Evolutionary conservation across 2,797 vertebrate species (phyloP), one percentile per base, ranked within the genome.

Genomic region (Ctenopoma multispine): DNA sequence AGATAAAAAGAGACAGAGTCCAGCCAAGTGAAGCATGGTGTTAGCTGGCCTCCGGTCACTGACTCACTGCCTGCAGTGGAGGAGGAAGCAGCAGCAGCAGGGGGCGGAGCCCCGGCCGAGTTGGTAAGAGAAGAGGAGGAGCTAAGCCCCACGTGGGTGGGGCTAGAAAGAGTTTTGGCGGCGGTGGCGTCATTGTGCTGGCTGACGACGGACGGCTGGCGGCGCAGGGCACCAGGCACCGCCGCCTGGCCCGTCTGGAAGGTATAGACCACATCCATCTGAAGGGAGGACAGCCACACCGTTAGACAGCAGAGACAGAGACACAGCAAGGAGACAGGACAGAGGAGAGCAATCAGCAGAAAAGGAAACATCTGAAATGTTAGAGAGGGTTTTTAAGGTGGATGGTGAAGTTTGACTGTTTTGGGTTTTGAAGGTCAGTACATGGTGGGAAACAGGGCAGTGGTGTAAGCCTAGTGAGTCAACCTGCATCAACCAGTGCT

Each of bases 231-330:
- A 84, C 96, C 96, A 68, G 98, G 96, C 93, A 97, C 96, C 68
- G 96, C 90, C 77, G 96, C 93, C 93, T 95, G 96, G 93, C 96
- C 96, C 89, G 96, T 96, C 97, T 99, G 98, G 97, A 99, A 99
- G 95, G 96, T 97, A 95, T 98, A 98, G 95, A 99, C 96, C 95
- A 99, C 97, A 93, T 98, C 97, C 95, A 99, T 99, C 98, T 99
- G 96, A 86, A 87, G 88, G 92, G 95, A 94, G 96, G 95, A 96
- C 93, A 95, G 96, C 93, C 79, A 87, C 51, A 82, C 15, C 20
- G 72, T 90, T 89, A 93, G 91, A 87, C 4, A 86, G 85, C 63
- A 64, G 58, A 82, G 69, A 58, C 11, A 63, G 34, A 60, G 24
- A 82, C 69, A 58, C 9, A 61, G 34, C 53, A 17, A 50, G 68